Percentiles rank a stretch among this genome's conserved stretches.
Conservation (phyloP, 2,113 vertebrate genomes). For the Fulica atra region DNA sequence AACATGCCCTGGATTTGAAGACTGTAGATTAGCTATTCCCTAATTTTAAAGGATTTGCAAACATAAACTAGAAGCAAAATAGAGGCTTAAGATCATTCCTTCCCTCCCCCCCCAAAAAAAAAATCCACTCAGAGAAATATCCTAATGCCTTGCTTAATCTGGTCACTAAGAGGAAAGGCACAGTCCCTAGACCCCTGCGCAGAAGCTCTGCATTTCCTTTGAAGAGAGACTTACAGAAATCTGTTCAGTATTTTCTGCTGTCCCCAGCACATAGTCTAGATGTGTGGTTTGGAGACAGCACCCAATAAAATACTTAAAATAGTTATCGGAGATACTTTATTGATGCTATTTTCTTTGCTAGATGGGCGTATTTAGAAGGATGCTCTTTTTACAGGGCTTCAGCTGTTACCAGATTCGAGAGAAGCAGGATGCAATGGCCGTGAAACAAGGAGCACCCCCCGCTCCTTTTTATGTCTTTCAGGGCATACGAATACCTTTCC, state of each 20-base stretch:
- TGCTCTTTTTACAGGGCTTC: not conserved
- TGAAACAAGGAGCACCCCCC: constrained; percentile 37
- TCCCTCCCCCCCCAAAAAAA: too few species aligned
- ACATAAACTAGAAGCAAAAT: not conserved
- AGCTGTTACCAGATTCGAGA: not conserved
- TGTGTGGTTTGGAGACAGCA: not conserved
- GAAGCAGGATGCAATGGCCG: not conserved
- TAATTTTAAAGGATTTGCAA: not conserved
- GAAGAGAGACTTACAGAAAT: not conserved
- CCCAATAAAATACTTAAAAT: not conserved
- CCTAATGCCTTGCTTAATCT: not conserved
- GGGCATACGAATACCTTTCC: not conserved
- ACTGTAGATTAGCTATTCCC: not conserved
- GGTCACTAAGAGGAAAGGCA: not conserved
- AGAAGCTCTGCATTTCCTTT: not conserved
- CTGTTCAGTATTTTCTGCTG: not conserved
- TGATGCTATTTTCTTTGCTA: not conserved
- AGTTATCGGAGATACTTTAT: not conserved
- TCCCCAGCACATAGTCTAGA: not conserved
- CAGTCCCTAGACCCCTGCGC: not conserved
- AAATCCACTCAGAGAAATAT: not conserved
- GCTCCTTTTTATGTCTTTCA: constrained; percentile 13
- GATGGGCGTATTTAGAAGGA: not conserved
- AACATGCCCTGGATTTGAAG: not conserved
- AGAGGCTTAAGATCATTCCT: not conserved